Conservation (phyloP, 1,140 invertebrate genomes). For the Cydia splendana region DNA sequence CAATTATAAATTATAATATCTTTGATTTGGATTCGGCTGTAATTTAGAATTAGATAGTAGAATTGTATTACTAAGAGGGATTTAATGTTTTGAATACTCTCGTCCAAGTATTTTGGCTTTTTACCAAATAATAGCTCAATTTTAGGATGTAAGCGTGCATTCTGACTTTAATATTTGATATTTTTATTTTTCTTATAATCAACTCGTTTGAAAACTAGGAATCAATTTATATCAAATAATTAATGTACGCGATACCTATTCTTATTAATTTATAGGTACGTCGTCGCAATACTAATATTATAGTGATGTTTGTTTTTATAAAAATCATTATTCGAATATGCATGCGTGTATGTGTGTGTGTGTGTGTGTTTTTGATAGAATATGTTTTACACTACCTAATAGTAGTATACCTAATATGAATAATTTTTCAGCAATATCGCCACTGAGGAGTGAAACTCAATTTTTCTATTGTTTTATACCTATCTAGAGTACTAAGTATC, state of each 20-base stretch:
- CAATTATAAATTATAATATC: background rate
- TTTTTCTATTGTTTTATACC: background rate
- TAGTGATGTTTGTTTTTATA: too few species aligned
- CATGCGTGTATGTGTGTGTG: too few species aligned
- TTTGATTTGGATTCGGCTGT: background rate
- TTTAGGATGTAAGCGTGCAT: background rate
- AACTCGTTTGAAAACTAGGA: background rate
- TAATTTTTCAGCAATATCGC: background rate
- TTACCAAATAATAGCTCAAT: slow-evolving; percentile 26
- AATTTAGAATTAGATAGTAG: background rate
- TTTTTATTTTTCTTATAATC: background rate
- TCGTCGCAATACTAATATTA: too few species aligned
- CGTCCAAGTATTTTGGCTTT: background rate
- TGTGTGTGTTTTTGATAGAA: too few species aligned
- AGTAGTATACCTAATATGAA: background rate
- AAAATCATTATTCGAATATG: too few species aligned
- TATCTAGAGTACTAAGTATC: background rate
- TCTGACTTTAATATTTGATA: background rate
- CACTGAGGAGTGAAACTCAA: too few species aligned
- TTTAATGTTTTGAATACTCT: background rate
- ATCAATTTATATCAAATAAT: background rate
- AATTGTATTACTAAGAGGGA: background rate
- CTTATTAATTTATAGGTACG: too few species aligned
- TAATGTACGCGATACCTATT: too few species aligned
- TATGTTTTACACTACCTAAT: background rate